Evolutionary conservation across 2,797 vertebrate genomes (phyloP).

Genomic region (Centropyge bicolor): DNA sequence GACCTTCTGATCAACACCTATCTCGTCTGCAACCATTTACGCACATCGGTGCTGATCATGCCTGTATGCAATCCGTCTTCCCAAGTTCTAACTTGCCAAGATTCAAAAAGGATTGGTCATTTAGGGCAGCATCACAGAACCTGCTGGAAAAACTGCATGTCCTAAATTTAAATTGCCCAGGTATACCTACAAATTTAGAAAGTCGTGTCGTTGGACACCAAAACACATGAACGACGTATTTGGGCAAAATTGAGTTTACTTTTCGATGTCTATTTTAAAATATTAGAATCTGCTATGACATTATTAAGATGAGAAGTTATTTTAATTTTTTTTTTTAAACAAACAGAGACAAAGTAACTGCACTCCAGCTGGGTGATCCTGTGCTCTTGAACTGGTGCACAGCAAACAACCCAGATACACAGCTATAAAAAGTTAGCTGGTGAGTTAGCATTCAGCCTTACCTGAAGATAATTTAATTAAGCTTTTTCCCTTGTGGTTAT

Average conservation of each 20-base stretch:
- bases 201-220: neutral
- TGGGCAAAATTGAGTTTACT: neutral
- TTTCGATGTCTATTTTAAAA: no score
- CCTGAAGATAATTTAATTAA: no score
- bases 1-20: slow-evolving; percentile 3
- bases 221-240: neutral
- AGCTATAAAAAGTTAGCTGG: no score
- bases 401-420: no score
- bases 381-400: no score
- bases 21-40: neutral
- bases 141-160: neutral
- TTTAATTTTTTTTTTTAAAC: no score
- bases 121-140: neutral
- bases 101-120: neutral
- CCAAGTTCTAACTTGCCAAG: neutral
- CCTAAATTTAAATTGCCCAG: neutral
- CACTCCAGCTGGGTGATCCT: no score
- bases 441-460: no score
- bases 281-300: no score
- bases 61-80: neutral
- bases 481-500: no score
- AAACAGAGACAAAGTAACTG: no score
- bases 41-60: neutral
- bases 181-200: neutral
- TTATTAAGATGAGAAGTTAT: no score